Evolutionary conservation across 1,140 invertebrate species (phyloP), one percentile per base, ranked within the genome.

Genomic region (Goniozus legneri): DNA sequence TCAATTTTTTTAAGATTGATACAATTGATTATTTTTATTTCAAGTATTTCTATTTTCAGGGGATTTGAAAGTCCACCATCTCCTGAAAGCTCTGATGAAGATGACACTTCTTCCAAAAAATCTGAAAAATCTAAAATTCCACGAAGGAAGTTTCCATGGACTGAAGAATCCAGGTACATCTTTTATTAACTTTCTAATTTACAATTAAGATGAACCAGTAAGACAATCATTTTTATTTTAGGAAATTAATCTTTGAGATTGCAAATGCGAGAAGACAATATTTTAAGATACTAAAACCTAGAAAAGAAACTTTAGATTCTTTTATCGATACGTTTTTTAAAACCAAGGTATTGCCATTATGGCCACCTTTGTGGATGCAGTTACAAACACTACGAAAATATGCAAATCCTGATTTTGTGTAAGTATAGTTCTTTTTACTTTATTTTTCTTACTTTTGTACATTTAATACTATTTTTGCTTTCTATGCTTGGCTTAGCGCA

Each of bases 331-430:
- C 67, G 1, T 83, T 79, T 47, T 64, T 84, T 19, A 73, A 81
- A 24, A 55, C 64, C 10, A 77, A 80, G 66, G 71, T 84, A 12
- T 72, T 77, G 50, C 66, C 72, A 30, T 50, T 84, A 10, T 84
- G 82, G 82, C 81, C 81, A 3, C 59, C 72, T 40, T 81, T 81
- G 3, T 83, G 80, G 76, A 81, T 83, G 74, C 71, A 52, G 31
- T 45, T 65, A 18, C 36, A 55, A 18, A 61, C 60, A 3, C 58
- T 73, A 16, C 20, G 68, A 19, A 65, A 71, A 41, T 71, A 68
- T 51, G 50, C 63, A 16, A 64, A 60, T 50, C 44, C 50, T 14
- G 66, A 69, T 36, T 41, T 63, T 34, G 42, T 15, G 70, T 73
- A 58, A 71, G 71, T 69, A 60, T 4, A 27, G 4, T 6, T 6